Base-by-base conservation (phyloP, 53 echinoderm and acorn worm species). In the Antedon mediterranea region DNA sequence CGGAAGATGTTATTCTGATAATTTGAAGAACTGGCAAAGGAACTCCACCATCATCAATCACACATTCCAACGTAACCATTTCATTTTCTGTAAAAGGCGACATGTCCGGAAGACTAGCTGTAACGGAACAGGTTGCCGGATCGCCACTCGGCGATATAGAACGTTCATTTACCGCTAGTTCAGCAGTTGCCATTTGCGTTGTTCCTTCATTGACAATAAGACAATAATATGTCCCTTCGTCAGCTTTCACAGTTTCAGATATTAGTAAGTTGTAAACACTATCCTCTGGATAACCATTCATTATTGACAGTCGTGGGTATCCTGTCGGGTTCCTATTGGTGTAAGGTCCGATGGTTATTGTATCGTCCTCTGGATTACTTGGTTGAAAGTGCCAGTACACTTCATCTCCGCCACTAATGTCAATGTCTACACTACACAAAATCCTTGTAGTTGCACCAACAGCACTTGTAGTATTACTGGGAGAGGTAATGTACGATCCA, bases 11-110 rank as follows among this genome's bases (percentile, higher is more conserved):
- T 30, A 74, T 32, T 30, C 74, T 82, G 31, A 57, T 79, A 82
- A 82, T 82, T 30, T 82, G 41, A 28, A 78, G 78, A 71, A 43
- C 27, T 7, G 86, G 32, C 13, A 74, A 43, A 5, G 86, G 86
- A 9, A 86, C 71, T 23, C 86, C 86, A 15, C 80, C 82, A 32
- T n/a, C n/a, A 13, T 33, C 29, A 8, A 79, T 78, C 9, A 29
- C 34, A 32, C 86, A 86, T 2, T 34, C 34, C 20, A 86, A 41
- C 0, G 37, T 70, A 27, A 86, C 31, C n/a, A 33, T 41, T 28
- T 86, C 86, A 1, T 75, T 82, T 37, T 77, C 74, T 30, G 28
- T 82, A n/a, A n/a, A n/a, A 37, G 37, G 37, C 2, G 9, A 2
- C 14, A 15, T 23, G 11, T 23, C 23, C 57, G 20, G 9, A 3